A percentile compares a stretch with the other conserved stretches of the same genome.
phyloP scores from a whole-genome alignment of 2,113 vertebrate species.

The Pterocles burchelli region DNA sequence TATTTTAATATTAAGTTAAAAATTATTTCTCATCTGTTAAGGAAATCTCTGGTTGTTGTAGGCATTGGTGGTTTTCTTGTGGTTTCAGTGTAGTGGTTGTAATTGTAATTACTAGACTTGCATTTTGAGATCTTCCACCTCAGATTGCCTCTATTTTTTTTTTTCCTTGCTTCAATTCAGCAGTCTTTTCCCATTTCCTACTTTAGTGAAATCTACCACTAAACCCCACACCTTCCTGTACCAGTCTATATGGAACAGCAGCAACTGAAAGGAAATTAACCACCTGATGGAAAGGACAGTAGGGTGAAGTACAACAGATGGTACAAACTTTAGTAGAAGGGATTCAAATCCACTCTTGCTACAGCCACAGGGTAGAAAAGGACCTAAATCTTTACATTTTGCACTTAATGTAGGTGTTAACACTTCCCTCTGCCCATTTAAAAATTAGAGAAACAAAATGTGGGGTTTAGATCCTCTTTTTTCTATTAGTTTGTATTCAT shows the following conservation, averaged over 20 bases:
- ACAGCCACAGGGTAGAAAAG: not conserved
- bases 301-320: not conserved
- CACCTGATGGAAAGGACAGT: not conserved
- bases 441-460: not conserved
- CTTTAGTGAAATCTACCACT: not conserved
- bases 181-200: not conserved
- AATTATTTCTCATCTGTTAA: not conserved
- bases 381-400: not conserved
- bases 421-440: accelerated
- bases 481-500: not conserved
- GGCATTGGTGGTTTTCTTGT: not conserved
- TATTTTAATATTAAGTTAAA: not conserved
- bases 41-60: not conserved
- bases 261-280: not conserved
- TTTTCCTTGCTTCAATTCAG: not conserved
- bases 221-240: not conserved
- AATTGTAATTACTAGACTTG: not conserved
- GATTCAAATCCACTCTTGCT: not conserved
- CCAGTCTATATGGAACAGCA: not conserved
- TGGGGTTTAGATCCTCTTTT: not conserved
- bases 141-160: not conserved
- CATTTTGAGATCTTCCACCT: not conserved
- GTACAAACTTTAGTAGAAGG: not conserved
- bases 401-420: not conserved
- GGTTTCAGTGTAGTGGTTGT: not conserved